Conservation (phyloP, 2,113 vertebrate genomes). For the Trinectes maculatus region DNA sequence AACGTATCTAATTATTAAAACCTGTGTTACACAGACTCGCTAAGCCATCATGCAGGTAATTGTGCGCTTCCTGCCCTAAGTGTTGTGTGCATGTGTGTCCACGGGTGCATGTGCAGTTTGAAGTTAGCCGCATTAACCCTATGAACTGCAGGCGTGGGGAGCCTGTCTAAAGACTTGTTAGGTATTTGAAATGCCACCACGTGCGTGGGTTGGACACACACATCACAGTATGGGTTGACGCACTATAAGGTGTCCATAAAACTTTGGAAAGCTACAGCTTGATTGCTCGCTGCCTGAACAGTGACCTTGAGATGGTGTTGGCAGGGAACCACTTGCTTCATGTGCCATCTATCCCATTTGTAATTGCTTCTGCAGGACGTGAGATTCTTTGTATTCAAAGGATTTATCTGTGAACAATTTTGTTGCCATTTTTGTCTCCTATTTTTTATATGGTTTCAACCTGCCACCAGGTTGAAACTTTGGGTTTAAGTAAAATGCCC, state of each 20-base stretch:
- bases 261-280: constrained; percentile 18
- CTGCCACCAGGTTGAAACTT: too few species aligned
- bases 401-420: constrained; percentile 4
- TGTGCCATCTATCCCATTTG: constrained; percentile 47
- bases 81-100: constrained; percentile 10
- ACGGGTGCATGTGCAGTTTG: constrained; percentile 31
- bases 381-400: constrained; percentile 17
- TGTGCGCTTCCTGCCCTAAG: constrained; percentile 26
- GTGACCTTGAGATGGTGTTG: constrained; percentile 45
- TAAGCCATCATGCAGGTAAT: constrained; percentile 18
- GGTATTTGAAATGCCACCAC: constrained; percentile 12
- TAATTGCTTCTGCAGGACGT: constrained; percentile 22
- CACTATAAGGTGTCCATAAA: constrained; percentile 27
- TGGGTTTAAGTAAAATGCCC: too few species aligned
- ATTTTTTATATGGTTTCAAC: background rate
- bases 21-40: constrained; percentile 8
- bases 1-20: constrained; percentile 31
- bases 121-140: constrained; percentile 49
- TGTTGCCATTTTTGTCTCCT: background rate
- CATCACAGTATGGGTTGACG: constrained; percentile 3
- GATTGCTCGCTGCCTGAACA: constrained; percentile 37
- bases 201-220: constrained; percentile 19
- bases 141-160: constrained; percentile 27
- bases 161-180: constrained; percentile 41
- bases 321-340: constrained; percentile 25